Conservation (phyloP, 2,113 vertebrate genomes). For the Sialia sialis region DNA sequence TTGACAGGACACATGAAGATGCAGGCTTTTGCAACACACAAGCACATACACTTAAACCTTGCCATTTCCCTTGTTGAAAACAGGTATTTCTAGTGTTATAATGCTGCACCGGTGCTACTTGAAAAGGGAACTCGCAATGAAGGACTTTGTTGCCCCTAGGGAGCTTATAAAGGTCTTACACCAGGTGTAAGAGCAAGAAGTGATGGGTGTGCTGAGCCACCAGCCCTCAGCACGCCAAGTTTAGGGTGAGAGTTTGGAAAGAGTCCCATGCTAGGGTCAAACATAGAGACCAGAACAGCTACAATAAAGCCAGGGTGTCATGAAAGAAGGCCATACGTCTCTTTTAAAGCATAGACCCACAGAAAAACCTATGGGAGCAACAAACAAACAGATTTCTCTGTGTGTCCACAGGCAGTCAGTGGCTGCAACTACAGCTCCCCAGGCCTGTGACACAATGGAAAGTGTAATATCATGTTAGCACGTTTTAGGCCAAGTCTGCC, state of each 20-base stretch:
- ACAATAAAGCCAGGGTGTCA: background rate
- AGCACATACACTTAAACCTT: background rate
- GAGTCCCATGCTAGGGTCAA: background rate
- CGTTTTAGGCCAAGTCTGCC: background rate
- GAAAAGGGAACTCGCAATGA: background rate
- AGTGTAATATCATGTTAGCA: background rate
- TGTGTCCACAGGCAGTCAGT: background rate
- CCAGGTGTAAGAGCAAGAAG: background rate
- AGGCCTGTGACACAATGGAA: background rate
- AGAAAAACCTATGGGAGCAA: background rate
- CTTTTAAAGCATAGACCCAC: background rate
- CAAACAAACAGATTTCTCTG: rapidly evolving
- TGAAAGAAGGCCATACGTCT: background rate
- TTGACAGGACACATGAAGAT: background rate
- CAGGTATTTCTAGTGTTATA: background rate
- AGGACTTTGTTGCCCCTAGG: background rate
- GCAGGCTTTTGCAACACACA: background rate
- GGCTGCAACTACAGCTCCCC: background rate
- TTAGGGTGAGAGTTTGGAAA: background rate
- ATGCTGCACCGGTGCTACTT: rapidly evolving
- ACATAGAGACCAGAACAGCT: background rate
- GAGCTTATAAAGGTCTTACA: background rate
- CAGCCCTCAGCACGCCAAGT: background rate
- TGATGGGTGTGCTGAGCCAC: background rate
- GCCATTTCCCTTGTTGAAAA: background rate